Percentiles rank a stretch among this genome's conserved stretches.
phyloP scores from a whole-genome alignment of 2,797 vertebrate species.

The Odontamblyopus lacepedii region DNA sequence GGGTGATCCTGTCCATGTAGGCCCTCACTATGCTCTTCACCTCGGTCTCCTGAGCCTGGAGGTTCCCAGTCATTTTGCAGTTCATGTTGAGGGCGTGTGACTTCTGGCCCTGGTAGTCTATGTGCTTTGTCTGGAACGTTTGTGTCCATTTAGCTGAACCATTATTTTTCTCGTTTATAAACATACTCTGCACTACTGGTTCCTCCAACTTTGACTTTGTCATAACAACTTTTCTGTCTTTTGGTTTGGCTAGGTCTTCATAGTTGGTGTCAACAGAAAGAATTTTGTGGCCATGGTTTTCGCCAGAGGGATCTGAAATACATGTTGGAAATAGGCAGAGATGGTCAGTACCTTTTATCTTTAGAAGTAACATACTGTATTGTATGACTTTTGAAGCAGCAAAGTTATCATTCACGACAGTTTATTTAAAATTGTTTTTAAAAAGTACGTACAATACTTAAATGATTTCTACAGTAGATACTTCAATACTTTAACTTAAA shows the following conservation, averaged over 20 bases:
- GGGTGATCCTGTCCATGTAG: constrained; percentile 86
- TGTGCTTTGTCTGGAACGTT: constrained; percentile 82
- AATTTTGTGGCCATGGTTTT: constrained; percentile 59
- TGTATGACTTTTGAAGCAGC: no score
- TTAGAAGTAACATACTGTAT: no score
- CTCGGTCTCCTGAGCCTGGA: constrained; percentile 82
- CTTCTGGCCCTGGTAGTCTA: constrained; percentile 83
- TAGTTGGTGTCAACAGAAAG: constrained; percentile 44
- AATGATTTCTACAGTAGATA: no score
- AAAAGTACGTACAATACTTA: no score
- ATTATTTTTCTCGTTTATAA: background rate
- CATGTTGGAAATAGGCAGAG: background rate
- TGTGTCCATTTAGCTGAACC: constrained; percentile 72
- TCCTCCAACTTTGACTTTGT: constrained; percentile 16
- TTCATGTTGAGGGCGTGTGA: constrained; percentile 86
- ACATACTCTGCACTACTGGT: constrained; percentile 37
- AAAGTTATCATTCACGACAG: no score
- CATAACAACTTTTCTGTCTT: constrained; percentile 7
- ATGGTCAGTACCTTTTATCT: no score
- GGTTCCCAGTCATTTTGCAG: constrained; percentile 90
- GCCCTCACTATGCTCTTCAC: constrained; percentile 75
- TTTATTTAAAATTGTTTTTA: no score
- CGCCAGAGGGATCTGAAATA: background rate
- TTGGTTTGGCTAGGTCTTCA: background rate
- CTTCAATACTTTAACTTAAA: no score